Evolutionary conservation across 2,113 vertebrate genomes (phyloP), one percentile per base, ranked within the genome.

Genomic region (Tragulus kanchil): DNA sequence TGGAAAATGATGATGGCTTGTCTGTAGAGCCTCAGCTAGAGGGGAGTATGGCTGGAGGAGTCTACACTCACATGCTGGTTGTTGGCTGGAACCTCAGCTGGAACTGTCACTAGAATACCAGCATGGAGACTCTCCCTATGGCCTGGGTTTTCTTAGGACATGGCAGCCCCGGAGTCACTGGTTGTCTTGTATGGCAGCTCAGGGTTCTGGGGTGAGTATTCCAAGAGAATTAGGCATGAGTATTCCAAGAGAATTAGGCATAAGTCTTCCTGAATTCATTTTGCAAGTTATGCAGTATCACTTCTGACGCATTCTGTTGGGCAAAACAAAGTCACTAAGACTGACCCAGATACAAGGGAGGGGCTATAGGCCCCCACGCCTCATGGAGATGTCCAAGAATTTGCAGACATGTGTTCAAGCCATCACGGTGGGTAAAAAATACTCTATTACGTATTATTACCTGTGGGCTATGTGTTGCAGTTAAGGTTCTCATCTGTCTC

Each of bases 351-450:
- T 79, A 94, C 79, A 90, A 64, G n/a, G 50, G 62, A 92, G 45
- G 28, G 36, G 62, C 79, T 58, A 50, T 19, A 28, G 23, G 12
- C 14, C 3, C 4, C 45, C 12, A 31, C 58, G 2, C 42, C 69
- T 84, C n/a, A 84, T 78, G 56, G 54, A 10, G 28, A 7, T 84
- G n/a, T 19, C 13, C 31, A 31, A 67, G 77, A 87, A 94, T 91
- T 54, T 94, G 31, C 58, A 93, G 93, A 62, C 23, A 45, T 52
- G 75, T 58, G 81, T 73, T 59, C 95, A 83, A 86, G 77, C 7
- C n/a, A 81, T 85, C 64, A 50, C n/a, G 67, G 64, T 59, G 3
- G 67, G 9, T 45, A 85, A 89, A 16, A 71, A 31, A 65, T 52
- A 61, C 5, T 19, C 6, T 23, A 85, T 48, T 77, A 10, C 36